These are phyloP conservation scores for Noctua janthina DNA, from an alignment of 2,888 invertebrate species.

Conservation along the genomic window DNA sequence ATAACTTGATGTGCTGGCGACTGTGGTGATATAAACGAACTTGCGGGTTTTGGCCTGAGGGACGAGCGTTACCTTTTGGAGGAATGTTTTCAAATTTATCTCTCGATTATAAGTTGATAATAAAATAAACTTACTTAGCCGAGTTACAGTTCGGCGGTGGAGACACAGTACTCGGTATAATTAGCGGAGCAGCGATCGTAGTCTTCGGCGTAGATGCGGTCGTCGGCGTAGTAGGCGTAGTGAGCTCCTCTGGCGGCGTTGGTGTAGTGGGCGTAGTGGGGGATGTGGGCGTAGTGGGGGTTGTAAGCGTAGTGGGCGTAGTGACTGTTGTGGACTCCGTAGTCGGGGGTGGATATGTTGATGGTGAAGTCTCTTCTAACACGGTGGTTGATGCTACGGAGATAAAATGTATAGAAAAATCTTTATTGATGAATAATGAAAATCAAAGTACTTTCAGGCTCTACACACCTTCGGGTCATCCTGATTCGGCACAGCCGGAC, in stretches of 20 bases:
- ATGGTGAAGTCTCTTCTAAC: conserved; percentile 11
- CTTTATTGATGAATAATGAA: background rate
- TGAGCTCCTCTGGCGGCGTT: background rate
- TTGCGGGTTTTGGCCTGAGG: background rate
- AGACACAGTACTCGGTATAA: conserved; percentile 51
- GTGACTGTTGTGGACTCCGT: conserved; percentile 10
- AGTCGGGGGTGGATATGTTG: background rate
- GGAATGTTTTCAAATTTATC: background rate
- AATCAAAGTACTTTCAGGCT: background rate
- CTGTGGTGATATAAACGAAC: too few relatives aligned
- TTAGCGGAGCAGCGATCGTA: conserved; percentile 59
- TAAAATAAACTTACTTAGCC: conserved; percentile 60
- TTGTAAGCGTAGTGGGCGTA: conserved; percentile 2
- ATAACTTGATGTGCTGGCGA: too few relatives aligned
- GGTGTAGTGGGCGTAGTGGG: background rate
- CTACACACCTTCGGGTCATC: background rate
- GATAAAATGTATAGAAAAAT: background rate
- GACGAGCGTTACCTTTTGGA: background rate
- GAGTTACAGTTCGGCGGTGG: conserved; percentile 59
- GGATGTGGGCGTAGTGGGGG: background rate
- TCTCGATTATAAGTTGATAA: too few relatives aligned
- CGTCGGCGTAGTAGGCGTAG: background rate
- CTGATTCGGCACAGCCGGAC: background rate
- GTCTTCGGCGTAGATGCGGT: conserved; percentile 35
- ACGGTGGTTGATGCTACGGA: conserved; percentile 14